A percentile compares a stretch with the other conserved stretches of the same genome.
phyloP scores from a whole-genome alignment of 2,888 invertebrate species.

The Monopis laevigella region DNA sequence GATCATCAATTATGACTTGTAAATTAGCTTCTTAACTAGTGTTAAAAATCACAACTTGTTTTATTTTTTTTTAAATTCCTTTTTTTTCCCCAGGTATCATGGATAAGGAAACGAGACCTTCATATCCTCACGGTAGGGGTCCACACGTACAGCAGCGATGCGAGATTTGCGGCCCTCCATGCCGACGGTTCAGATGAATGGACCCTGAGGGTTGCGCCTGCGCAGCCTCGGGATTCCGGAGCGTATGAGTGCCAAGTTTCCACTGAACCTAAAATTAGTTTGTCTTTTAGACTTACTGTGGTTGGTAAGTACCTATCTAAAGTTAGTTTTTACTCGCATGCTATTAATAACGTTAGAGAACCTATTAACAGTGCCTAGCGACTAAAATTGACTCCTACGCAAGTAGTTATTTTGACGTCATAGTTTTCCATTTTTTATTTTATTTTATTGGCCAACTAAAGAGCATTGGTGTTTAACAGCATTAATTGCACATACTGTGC shows the following conservation, averaged over 20 bases:
- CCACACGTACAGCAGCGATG: constrained; percentile 73
- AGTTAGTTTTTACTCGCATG: not conserved
- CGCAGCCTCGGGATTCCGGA: constrained; percentile 82
- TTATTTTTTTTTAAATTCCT: no score
- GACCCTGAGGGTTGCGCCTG: constrained; percentile 67
- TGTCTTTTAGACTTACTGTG: constrained; percentile 75
- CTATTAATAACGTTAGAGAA: no score
- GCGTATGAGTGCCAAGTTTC: constrained; percentile 93
- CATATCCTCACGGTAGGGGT: constrained; percentile 73
- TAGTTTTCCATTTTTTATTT: no score
- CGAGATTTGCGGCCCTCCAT: constrained; percentile 70
- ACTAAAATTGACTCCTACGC: no score
- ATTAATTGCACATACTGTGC: no score
- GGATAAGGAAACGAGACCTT: constrained; percentile 85
- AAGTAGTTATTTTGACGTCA: no score
- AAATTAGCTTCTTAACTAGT: no score
- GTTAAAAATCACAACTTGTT: no score
- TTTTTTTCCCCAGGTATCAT: constrained; percentile 74
- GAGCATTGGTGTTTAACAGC: no score
- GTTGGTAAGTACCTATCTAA: constrained; percentile 69
- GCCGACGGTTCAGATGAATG: constrained; percentile 72
- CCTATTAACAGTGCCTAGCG: no score
- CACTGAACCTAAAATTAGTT: constrained; percentile 89
- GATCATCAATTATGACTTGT: no score
- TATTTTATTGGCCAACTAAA: no score